Conservation (phyloP, 2,888 invertebrate species). For the Meteorus colon region DNA sequence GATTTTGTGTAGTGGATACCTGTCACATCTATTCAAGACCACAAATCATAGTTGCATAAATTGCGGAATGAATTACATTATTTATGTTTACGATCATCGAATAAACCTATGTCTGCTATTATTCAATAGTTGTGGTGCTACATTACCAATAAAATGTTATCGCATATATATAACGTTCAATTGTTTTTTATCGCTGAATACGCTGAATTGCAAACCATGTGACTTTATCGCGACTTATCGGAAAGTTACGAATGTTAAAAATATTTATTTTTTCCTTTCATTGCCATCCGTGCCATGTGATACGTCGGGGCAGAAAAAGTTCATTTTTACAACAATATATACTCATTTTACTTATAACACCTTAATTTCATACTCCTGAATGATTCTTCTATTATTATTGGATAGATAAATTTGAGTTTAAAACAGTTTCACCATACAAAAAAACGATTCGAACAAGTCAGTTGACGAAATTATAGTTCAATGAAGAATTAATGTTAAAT, state of each 20-base stretch:
- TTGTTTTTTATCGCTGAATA: background rate
- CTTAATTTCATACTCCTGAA: no score
- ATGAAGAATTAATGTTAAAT: background rate
- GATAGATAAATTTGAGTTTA: no score
- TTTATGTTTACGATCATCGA: background rate
- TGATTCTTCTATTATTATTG: no score
- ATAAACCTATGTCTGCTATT: background rate
- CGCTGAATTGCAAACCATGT: background rate
- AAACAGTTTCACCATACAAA: no score
- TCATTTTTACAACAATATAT: slow-evolving; percentile 36
- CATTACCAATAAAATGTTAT: background rate
- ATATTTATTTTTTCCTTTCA: slow-evolving; percentile 77
- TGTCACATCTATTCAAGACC: background rate
- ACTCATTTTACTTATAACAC: no score
- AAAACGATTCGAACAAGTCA: no score
- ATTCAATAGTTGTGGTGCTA: background rate
- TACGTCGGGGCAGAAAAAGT: background rate
- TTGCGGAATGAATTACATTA: slow-evolving; percentile 1
- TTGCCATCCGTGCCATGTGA: slow-evolving; percentile 66
- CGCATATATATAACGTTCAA: background rate
- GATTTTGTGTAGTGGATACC: background rate
- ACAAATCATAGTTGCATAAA: background rate
- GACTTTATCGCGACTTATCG: background rate
- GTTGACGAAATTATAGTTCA: background rate
- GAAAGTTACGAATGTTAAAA: background rate